Percentiles rank a stretch among this genome's conserved stretches.
These are phyloP conservation scores for Elegia similella DNA, from an alignment of 2,888 invertebrate genomes.

Conservation along the genomic window DNA sequence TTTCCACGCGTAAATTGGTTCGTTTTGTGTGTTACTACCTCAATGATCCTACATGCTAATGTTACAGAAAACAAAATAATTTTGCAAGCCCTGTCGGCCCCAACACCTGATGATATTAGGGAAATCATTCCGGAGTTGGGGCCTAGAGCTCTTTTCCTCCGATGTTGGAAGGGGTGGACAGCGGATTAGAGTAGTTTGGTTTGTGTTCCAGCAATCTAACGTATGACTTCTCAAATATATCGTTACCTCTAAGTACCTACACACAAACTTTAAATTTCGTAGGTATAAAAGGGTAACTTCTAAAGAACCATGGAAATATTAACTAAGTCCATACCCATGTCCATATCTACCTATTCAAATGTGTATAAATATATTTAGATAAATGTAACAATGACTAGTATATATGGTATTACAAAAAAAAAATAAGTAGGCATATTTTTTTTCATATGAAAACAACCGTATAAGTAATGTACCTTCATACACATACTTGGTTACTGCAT, in stretches of 20 bases:
- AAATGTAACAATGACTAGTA: too few species aligned
- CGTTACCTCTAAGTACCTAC: not conserved
- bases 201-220: not conserved
- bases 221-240: not conserved
- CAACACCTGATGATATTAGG: not conserved
- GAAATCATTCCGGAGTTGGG: slow-evolving; percentile 1
- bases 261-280: not conserved
- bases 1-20: not conserved
- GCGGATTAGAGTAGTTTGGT: not conserved
- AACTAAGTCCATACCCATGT: too few species aligned
- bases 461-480: too few species aligned
- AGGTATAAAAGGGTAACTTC: not conserved
- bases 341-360: too few species aligned
- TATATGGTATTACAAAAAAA: too few species aligned
- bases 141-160: slow-evolving; percentile 1
- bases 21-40: not conserved
- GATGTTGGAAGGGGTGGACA: not conserved
- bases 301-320: too few species aligned
- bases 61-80: not conserved
- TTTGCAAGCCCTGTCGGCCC: not conserved
- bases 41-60: not conserved
- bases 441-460: too few species aligned
- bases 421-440: too few species aligned
- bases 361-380: too few species aligned
- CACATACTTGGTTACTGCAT: too few species aligned